Conservation (phyloP, 2,888 invertebrate genomes). For the Marronus borbonicus region DNA sequence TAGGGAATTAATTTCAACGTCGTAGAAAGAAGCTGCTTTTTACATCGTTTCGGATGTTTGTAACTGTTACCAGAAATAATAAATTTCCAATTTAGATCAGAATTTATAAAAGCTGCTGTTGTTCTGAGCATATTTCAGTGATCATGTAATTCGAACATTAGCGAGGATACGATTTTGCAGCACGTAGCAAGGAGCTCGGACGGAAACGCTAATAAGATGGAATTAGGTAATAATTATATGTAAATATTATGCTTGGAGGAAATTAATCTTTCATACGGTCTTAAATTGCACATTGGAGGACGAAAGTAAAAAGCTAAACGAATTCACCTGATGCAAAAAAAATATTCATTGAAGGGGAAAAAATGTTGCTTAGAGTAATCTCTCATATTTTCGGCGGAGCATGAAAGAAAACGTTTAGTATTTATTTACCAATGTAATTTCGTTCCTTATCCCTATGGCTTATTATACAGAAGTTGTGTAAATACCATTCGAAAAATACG, state of each 20-base stretch:
- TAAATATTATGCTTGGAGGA: conserved; percentile 7
- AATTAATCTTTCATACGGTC: conserved; percentile 4
- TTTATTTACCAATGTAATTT: not conserved
- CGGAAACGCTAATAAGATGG: not conserved
- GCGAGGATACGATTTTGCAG: not conserved
- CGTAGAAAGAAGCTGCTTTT: too few relatives aligned
- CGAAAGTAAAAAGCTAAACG: conserved; percentile 9
- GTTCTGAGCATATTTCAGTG: too few relatives aligned
- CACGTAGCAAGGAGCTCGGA: not conserved
- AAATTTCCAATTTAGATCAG: too few relatives aligned
- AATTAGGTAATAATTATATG: conserved; percentile 17
- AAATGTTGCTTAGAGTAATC: not conserved
- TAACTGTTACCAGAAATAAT: too few relatives aligned
- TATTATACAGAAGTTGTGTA: not conserved
- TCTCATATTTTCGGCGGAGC: not conserved
- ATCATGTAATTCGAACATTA: not conserved
- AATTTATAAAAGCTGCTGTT: too few relatives aligned
- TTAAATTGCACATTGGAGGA: not conserved
- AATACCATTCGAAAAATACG: not conserved
- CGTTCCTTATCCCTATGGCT: not conserved
- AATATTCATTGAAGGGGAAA: not conserved
- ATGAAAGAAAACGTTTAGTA: conserved; percentile 12
- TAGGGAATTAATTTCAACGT: too few relatives aligned
- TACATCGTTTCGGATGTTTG: too few relatives aligned
- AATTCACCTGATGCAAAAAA: not conserved